Evolutionary conservation across 2,797 vertebrate species (phyloP), one percentile per base, ranked within the genome.

Genomic region (Chiloscyllium punctatum): DNA sequence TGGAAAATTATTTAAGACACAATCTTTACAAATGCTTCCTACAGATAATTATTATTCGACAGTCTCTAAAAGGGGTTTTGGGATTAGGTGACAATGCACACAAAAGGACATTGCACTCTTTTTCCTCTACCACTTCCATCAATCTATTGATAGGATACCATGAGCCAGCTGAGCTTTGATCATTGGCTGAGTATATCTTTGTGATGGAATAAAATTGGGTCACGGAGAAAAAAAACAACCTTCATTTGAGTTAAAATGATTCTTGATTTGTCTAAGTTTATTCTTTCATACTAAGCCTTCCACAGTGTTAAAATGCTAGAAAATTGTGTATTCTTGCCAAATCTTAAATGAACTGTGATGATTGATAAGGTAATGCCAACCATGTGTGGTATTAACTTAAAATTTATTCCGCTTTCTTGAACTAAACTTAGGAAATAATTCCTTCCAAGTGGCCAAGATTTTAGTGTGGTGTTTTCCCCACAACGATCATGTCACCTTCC

Each of bases 311-410:
- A 95, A 95, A 95, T 30, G 3, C 48, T 74, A 74, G 48, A 95
- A 53, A 53, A 72, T 57, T 95, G 71, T 95, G 94, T 92, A 92
- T 77, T 77, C 94, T 95, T 74, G 94, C 42, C 94, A 72, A 95
- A 77, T 77, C 53, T 95, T 95, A 95, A 77, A 95, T 95, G 94
- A 95, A 95, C 72, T 95, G 94, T 95, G 94, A 74, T 77, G 94
- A 74, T 95, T 95, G 51, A 74, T 30, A 53, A 95, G 69, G 71
- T 77, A 77, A 77, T 95, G 94, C 69, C 94, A 72, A 33, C 71
- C 94, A 33, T 51, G 69, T 57, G 94, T 95, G 94, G 94, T 95
- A 57, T 74, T 95, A 95, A 51, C 94, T 74, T 95, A 95, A 77
- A 51, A 74, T 77, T 72, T 95, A 77, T 95, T 95, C 71, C 77